Base-by-base conservation (phyloP, 2,113 vertebrate species). In the Gambusia holbrooki region DNA sequence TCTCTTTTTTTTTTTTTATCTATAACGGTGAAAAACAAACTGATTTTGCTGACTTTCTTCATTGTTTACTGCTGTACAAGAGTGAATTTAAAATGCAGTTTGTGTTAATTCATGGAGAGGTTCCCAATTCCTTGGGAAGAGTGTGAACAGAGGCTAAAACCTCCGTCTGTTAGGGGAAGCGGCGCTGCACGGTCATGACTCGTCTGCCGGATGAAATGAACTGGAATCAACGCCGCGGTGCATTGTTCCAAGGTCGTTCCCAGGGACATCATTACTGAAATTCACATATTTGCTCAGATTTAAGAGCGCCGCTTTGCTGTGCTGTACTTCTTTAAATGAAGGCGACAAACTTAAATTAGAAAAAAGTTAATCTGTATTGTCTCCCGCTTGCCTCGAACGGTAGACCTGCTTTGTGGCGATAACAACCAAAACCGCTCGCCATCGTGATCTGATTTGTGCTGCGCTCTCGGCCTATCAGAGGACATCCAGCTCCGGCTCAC, bases 401-500 rank as follows among this genome's bases (percentile, higher is more conserved):
- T 4, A 70, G 87, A 81, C 84, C 88, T 91, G 88, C 82, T 79
- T 51, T 22, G 12, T 60, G 75, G 84, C 27, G 88, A 92, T 92
- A 92, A 90, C 3, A 84, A 79, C 15, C 68, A 69, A 33, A 82
- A 79, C 40, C 48, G 27, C 63, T 61, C 17, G 58, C 63, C 29
- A 69, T 79, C 42, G 54, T 63, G 68, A 73, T 76, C 62, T 25
- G 79, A 85, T 87, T 85, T 81, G 64, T 33, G 17, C 28, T 71
- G 22, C 9, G 4, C 69, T 70, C 54, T 28, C 13, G 51, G 51
- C 60, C 30, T 70, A 35, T 45, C n/a, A 2, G 54, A 67, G 83
- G 64, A 85, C 76, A 32, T 80, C 65, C 14, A 0, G 74, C n/a
- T 0, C 5, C 29, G 65, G 29, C 71, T 73, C 54, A 0, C 29